phyloP scores from a whole-genome alignment of 2,113 vertebrate genomes.

The Orcinus orca region DNA sequence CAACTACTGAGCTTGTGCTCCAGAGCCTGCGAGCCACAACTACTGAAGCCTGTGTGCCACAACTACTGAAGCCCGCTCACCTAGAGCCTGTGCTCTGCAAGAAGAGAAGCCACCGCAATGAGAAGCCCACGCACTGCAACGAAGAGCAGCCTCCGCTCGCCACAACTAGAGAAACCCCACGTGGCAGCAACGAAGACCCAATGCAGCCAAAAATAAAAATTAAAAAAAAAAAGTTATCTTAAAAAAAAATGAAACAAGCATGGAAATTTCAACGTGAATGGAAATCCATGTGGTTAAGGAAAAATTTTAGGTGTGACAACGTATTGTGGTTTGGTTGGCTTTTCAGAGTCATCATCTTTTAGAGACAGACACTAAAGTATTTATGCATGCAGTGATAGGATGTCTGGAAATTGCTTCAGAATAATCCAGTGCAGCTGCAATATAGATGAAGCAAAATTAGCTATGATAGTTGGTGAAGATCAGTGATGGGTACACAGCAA shows the following conservation, averaged over 20 bases:
- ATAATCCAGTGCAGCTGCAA: neutral
- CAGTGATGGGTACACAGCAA: neutral
- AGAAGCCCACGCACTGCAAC: too few species aligned
- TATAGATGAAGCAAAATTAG: neutral
- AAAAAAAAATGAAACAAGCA: neutral
- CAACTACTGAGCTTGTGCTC: too few species aligned
- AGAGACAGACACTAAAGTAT: neutral
- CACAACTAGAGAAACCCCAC: too few species aligned
- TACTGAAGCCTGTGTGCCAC: too few species aligned
- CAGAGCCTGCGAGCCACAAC: too few species aligned
- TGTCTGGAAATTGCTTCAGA: constrained; percentile 25
- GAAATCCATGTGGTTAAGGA: neutral
- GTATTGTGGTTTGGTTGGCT: neutral
- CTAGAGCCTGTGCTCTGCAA: too few species aligned
- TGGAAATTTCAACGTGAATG: constrained; percentile 23
- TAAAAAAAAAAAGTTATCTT: neutral
- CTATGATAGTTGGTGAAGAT: neutral
- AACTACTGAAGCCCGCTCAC: too few species aligned
- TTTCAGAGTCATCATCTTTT: constrained; percentile 16
- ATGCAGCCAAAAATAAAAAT: too few species aligned
- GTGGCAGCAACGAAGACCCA: too few species aligned
- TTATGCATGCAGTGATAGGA: neutral
- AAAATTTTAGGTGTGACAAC: neutral
- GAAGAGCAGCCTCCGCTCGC: too few species aligned
- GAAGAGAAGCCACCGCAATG: too few species aligned